Evolutionary conservation across 2,888 invertebrate genomes (phyloP), one percentile per base, ranked within the genome.

Genomic region (Agrilus mali): DNA sequence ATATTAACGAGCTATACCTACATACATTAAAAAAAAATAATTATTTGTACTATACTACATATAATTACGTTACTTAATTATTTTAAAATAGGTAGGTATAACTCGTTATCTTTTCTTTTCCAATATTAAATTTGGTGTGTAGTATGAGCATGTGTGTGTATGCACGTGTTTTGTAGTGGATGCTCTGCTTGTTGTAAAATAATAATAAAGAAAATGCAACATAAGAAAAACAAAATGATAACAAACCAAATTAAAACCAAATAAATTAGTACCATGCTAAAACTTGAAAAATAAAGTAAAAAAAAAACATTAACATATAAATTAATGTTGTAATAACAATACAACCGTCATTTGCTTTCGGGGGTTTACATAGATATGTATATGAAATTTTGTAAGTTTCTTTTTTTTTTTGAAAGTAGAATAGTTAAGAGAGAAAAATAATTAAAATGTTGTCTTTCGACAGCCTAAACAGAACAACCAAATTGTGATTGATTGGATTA

Each of bases 381-480:
- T 45, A 31, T 40, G 17, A 36, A 33, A 40, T 42, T 20, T 41
- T 36, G 27, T 42, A 40, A 38, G 43, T 15, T 36, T 41, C 38
- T 35, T 44, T 36, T 31, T 38, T 42, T 42, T 36, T 39, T 40
- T 44, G 42, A 40, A 44, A 38, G 31, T 46, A 40, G 44, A 42
- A 35, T 17, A 43, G 43, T 44, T 44, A 46, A 38, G 32, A 32
- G 10, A 17, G 20, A 34, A 27, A 22, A 27, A 27, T 27, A 27
- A 27, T 27, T 10, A 27, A 27, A 27, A 27, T 10, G 10, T 27
- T 38, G 27, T 22, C 13, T 44, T 44, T 38, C 33, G 49, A 55
- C 55, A 55, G 57, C 56, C 60, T 58, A 59, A 60, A 65, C 64
- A 65, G 65, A 66, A 64, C 63, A 66, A 65, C 64, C 64, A 65